Percentiles rank a stretch among this genome's conserved stretches.
phyloP scores from a whole-genome alignment of 2,888 invertebrate genomes.

The Pecten maximus region DNA sequence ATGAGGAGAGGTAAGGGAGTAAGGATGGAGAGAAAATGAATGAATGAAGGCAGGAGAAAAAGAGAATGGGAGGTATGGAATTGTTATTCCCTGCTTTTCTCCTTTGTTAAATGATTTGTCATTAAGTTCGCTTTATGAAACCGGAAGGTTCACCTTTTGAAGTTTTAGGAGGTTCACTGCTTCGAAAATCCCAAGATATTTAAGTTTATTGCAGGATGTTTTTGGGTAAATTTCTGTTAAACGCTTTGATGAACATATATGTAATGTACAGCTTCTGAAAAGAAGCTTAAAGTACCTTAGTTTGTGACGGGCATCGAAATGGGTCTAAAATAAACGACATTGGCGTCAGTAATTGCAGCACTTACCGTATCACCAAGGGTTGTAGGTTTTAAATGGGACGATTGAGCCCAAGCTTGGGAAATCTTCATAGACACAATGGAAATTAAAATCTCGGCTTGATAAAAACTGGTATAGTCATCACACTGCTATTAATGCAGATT shows the following conservation, averaged over 20 bases:
- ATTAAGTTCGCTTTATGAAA: background rate
- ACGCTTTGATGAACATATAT: constrained; percentile 24
- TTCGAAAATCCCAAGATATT: background rate
- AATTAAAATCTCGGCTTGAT: constrained; percentile 1
- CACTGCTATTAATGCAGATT: background rate
- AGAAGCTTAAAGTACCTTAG: constrained; percentile 2
- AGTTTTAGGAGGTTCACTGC: background rate
- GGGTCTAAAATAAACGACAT: background rate
- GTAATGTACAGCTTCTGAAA: constrained; percentile 3
- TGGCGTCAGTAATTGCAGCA: constrained; percentile 35
- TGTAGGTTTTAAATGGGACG: constrained; percentile 26
- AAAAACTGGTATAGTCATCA: constrained; percentile 4
- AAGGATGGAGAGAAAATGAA: background rate
- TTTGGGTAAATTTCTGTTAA: background rate
- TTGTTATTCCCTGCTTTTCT: background rate
- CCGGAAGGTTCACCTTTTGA: background rate
- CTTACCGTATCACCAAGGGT: constrained; percentile 30
- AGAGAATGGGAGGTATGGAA: background rate
- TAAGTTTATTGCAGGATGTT: background rate
- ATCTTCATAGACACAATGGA: constrained; percentile 23
- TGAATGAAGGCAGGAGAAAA: background rate
- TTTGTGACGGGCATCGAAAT: constrained; percentile 25
- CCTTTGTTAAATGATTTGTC: background rate
- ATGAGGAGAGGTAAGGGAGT: background rate
- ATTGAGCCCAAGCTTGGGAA: background rate